phyloP scores from a whole-genome alignment of 2,113 vertebrate species.

The Sceloporus tristichus region DNA sequence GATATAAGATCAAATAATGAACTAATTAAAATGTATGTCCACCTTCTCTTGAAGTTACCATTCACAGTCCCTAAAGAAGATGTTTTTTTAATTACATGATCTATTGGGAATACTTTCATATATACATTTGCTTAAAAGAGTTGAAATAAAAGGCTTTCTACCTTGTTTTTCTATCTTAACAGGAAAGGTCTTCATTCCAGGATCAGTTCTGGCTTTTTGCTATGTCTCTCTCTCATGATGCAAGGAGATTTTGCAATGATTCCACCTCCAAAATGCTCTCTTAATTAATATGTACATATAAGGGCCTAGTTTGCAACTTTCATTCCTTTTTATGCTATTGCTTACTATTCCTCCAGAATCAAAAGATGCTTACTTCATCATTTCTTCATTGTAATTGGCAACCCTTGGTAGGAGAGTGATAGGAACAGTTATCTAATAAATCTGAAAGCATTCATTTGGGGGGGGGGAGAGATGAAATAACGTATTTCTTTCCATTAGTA shows the following conservation, averaged over 20 bases:
- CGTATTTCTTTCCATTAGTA: too few relatives aligned
- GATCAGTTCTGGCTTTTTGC: background rate
- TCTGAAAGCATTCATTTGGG: too few relatives aligned
- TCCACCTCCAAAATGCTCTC: background rate
- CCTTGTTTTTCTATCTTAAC: conserved; percentile 61
- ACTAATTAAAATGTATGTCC: conserved; percentile 79
- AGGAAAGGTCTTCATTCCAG: conserved; percentile 45
- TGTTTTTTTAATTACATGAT: conserved; percentile 63
- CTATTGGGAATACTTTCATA: conserved; percentile 60
- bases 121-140: conserved; percentile 56
- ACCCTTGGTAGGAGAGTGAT: too few relatives aligned
- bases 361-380: too few relatives aligned
- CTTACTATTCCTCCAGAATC: too few relatives aligned
- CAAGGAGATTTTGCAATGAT: background rate
- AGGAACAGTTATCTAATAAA: too few relatives aligned
- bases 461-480: too few relatives aligned
- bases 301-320: background rate
- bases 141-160: conserved; percentile 61
- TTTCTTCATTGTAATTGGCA: too few relatives aligned
- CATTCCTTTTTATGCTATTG: background rate
- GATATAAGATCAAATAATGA: conserved; percentile 76
- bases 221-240: conserved; percentile 1
- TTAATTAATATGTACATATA: background rate
- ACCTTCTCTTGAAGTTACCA: conserved; percentile 68
- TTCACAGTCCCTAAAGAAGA: conserved; percentile 65